Percentiles rank a stretch among this genome's conserved stretches.
Conservation (phyloP, 2,888 invertebrate genomes). For the Platycheirus rosarum region DNA sequence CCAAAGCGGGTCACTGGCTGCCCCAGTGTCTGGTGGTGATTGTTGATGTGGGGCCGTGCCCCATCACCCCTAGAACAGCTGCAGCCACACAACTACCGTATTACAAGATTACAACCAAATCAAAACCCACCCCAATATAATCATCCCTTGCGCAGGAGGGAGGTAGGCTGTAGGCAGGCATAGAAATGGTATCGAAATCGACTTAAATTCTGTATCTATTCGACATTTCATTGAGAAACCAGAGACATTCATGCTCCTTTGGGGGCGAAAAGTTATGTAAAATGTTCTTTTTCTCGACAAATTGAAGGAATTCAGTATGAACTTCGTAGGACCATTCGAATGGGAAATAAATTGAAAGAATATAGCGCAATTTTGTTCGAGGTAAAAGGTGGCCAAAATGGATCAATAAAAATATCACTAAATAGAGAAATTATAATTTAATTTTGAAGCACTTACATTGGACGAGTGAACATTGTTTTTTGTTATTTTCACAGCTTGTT, state of each 20-base stretch:
- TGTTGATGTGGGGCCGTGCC: constrained; percentile 24
- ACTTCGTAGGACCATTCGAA: constrained; percentile 1
- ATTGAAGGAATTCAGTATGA: constrained; percentile 7
- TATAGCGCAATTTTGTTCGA: constrained; percentile 4
- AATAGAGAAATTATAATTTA: constrained; percentile 14
- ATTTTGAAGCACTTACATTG: constrained; percentile 77
- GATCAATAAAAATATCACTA: constrained; percentile 54
- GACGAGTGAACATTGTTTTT: constrained; percentile 79
- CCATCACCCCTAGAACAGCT: neutral
- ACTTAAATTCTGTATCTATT: constrained; percentile 62
- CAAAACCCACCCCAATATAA: constrained; percentile 3
- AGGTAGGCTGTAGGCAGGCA: constrained; percentile 7
- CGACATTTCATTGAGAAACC: constrained; percentile 17
- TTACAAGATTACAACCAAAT: constrained; percentile 6
- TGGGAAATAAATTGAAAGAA: neutral
- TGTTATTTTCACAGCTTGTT: constrained; percentile 40
- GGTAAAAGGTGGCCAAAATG: constrained; percentile 22
- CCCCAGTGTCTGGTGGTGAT: constrained; percentile 46
- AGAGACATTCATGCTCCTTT: constrained; percentile 20
- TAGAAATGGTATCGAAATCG: constrained; percentile 1
- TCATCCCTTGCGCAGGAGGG: constrained; percentile 63
- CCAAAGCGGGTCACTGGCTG: constrained; percentile 24
- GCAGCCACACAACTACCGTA: neutral
- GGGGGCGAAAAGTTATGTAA: constrained; percentile 48
- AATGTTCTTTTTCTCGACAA: constrained; percentile 15